phyloP scores from a whole-genome alignment of 2,888 invertebrate species.

The Aproaerema taeniolella region DNA sequence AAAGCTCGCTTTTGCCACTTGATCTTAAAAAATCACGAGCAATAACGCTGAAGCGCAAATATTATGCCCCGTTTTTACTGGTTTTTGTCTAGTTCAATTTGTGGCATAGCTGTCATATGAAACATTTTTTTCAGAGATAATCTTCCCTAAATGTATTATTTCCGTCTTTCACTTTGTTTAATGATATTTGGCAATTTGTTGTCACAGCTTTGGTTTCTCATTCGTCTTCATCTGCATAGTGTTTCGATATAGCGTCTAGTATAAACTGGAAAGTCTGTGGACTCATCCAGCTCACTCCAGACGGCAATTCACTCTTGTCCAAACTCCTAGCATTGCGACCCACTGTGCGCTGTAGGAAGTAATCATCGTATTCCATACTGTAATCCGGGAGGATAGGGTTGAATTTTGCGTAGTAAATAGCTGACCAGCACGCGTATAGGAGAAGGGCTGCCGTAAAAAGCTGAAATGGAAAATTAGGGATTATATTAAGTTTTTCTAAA shows the following conservation, averaged over 20 bases:
- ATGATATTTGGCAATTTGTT: neutral
- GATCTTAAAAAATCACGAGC: too few species aligned
- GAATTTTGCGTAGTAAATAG: constrained; percentile 92
- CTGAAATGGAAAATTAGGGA: constrained; percentile 74
- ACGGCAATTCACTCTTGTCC: constrained; percentile 50
- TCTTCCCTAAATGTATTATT: too few species aligned
- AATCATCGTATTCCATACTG: constrained; percentile 84
- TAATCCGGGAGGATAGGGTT: constrained; percentile 89
- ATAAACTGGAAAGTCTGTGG: constrained; percentile 82
- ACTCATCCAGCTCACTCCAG: constrained; percentile 75
- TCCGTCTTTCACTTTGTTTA: neutral
- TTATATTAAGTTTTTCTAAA: too few species aligned
- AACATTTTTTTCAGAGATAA: too few species aligned
- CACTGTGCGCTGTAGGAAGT: constrained; percentile 83
- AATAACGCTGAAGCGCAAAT: too few species aligned
- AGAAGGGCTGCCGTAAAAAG: constrained; percentile 87
- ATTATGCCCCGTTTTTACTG: too few species aligned
- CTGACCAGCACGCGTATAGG: constrained; percentile 90
- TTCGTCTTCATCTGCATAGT: constrained; percentile 46
- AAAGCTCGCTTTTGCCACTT: too few species aligned
- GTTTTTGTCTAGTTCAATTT: too few species aligned
- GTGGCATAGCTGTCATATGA: too few species aligned
- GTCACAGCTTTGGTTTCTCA: neutral
- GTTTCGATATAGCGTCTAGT: constrained; percentile 72
- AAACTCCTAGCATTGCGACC: constrained; percentile 65